These are phyloP conservation scores for Sciurus niger DNA, from an alignment of 2,113 vertebrate genomes.

Conservation along the genomic window DNA sequence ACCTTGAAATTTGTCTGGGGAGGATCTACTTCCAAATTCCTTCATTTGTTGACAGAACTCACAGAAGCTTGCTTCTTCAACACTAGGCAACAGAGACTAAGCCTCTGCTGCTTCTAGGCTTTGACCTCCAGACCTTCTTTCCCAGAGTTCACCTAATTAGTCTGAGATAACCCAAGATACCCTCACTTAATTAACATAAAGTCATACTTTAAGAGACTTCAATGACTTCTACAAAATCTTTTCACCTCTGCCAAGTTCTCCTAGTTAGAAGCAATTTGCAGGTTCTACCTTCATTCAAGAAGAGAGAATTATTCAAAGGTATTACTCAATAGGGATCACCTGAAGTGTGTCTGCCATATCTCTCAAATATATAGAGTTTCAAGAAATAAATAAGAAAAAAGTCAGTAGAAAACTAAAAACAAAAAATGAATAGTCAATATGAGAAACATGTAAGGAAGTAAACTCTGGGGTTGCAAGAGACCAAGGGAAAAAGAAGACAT, in stretches of 20 bases:
- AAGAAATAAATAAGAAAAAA: background rate
- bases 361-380: background rate
- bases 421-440: background rate
- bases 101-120: background rate
- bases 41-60: background rate
- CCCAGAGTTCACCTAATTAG: background rate
- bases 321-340: background rate
- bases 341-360: background rate
- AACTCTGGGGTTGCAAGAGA: too few relatives aligned
- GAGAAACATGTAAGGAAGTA: too few relatives aligned
- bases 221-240: background rate
- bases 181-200: background rate
- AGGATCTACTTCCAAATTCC: background rate
- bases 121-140: background rate
- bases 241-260: background rate
- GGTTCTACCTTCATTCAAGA: background rate
- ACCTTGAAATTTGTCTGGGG: background rate
- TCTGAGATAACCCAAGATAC: background rate
- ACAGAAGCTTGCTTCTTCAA: background rate
- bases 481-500: too few relatives aligned
- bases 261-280: constrained; percentile 9
- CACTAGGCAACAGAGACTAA: background rate
- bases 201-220: background rate
- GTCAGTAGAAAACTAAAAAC: background rate
- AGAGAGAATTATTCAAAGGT: background rate